Evolutionary conservation across 2,888 invertebrate genomes (phyloP).

Genomic region (Sicus ferrugineus): DNA sequence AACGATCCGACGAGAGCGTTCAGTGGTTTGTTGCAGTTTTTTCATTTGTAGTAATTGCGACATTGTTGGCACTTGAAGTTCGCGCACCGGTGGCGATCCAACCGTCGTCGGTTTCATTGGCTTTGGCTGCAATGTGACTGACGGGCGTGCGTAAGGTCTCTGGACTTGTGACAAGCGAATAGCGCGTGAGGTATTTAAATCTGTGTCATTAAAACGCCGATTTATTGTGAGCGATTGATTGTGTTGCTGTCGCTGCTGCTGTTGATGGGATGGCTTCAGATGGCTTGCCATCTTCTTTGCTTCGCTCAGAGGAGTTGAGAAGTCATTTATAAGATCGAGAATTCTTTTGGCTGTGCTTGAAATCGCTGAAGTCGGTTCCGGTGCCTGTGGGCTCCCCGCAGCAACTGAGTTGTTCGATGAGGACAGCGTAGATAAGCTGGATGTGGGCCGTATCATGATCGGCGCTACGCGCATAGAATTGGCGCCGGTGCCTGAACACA

Average conservation of each 20-base stretch:
- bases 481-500: conserved; percentile 36
- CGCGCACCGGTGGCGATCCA: conserved; percentile 52
- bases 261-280: conserved; percentile 50
- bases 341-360: conserved; percentile 77
- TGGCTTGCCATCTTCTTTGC: conserved; percentile 76
- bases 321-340: conserved; percentile 80
- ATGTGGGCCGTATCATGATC: conserved; percentile 55
- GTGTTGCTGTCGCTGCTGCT: conserved; percentile 37
- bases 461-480: conserved; percentile 50
- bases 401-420: conserved; percentile 51
- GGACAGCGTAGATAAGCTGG: conserved; percentile 53
- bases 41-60: conserved; percentile 72
- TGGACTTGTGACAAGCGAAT: conserved; percentile 49
- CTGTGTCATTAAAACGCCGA: conserved; percentile 51
- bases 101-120: background rate
- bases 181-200: conserved; percentile 48
- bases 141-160: conserved; percentile 53
- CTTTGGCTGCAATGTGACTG: conserved; percentile 45
- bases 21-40: conserved; percentile 69
- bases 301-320: conserved; percentile 81
- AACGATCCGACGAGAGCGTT: conserved; percentile 68
- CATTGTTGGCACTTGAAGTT: conserved; percentile 71
- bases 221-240: conserved; percentile 36
- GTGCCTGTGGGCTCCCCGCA: conserved; percentile 26
- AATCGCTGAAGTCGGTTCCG: conserved; percentile 44